Evolutionary conservation across 2,888 invertebrate species (phyloP), one percentile per base, ranked within the genome.

Genomic region (Drosophila rubida): DNA sequence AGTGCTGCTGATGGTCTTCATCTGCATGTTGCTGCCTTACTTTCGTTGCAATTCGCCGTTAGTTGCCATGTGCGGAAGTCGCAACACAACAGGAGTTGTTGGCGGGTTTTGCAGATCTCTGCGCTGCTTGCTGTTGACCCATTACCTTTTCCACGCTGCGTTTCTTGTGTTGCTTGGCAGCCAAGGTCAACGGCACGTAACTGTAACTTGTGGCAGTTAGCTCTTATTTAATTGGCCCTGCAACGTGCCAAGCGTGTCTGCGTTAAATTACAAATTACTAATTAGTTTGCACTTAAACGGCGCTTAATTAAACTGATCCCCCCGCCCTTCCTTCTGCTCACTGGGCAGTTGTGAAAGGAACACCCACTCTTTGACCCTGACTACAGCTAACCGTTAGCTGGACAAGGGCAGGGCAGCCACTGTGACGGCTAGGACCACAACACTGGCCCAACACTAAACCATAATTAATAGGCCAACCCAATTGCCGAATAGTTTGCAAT

Each of bases 151-250:
- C 37, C 39, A 27, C 35, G 11, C 14, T 42, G 22, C 23, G 22
- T 59, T 2, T 37, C 3, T 19, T 19, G 19, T 39, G 1, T 41
- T 6, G 30, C 30, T 54, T n/a, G n/a, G 42, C 22, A 53, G 46
- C 69, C 83, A 86, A 86, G 85, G 88, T 87, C 87, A 82, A 84
- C 87, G 71, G 69, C 84, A 75, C 63, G 71, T 76, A 86, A 83
- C 80, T 75, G 87, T 75, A 69, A 74, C 57, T 58, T 58, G 61
- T 60, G 48, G 54, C 54, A 54, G 42, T 54, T 60, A 48, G 46
- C 62, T 32, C 53, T 44, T 61, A 69, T 72, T 79, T 75, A 78
- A 75, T 71, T 72, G 66, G 59, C 63, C 37, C 44, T 59, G 69
- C 62, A 54, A 48, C 59, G 71, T 75, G 39, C 73, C 59, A 86